Base-by-base conservation (phyloP, 1,140 invertebrate species). In the Drosophila parvula region DNA sequence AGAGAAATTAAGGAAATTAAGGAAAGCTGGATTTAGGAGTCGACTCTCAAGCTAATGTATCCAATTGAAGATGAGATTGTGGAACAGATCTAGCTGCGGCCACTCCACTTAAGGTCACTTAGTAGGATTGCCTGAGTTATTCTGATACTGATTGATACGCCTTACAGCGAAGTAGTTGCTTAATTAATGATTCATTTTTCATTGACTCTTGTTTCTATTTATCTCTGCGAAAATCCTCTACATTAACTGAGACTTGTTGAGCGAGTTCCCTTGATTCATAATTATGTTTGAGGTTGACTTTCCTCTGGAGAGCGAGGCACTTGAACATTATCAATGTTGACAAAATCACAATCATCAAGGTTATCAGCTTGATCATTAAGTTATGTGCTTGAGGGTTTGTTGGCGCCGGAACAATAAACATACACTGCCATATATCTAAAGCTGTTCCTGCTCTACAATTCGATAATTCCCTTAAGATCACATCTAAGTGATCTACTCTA, bases 261-360 rank as follows among this genome's bases (percentile, higher is more conserved):
- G n/a, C n/a, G 10, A 12, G n/a, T 40, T 18, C 1, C 34, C 59
- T 11, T n/a, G n/a, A 11, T 38, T 56, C 4, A 11, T 56, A 14
- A 27, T 36, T 45, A 30, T 61, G 14, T 36, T 51, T 48, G n/a
- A 28, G 36, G 18, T 41, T 28, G n/a, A 40, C 59, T 34, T 36
- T 48, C 43, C n/a, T 48, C 18, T 50, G 5, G 7, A 61, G 63
- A 60, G 56, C 27, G 16, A 30, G 10, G 30, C 48, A 51, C 64
- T 69, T 53, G 65, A 53, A 36, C 5, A 2, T 34, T 68, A 51
- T 68, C 64, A 41, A 18, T 60, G 18, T 22, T 18, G 22, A 34
- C 56, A 64, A 64, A 64, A 61, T 61, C 61, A 44, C 38, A 5
- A 61, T 8, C 28, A 27, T 30, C 28, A 69, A 44, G 43, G 61